Evolutionary conservation across 1,140 invertebrate genomes (phyloP).

Genomic region (Cydia splendana): DNA sequence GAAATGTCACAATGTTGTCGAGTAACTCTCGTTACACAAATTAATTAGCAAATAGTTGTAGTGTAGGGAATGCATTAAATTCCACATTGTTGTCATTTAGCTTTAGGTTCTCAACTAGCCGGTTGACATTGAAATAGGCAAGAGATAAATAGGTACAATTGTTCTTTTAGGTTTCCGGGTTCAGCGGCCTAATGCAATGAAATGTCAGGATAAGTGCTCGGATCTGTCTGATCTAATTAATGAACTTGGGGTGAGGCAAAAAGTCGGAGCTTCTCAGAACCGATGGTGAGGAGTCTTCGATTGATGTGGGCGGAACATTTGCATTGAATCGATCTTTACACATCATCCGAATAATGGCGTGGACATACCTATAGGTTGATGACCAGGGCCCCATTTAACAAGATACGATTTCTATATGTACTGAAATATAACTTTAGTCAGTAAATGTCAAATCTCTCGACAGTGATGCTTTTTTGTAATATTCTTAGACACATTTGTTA

Average conservation of each 20-base stretch:
- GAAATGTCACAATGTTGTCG: background rate
- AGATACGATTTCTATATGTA: background rate
- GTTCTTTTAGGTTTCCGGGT: constrained; percentile 63
- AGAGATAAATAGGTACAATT: constrained; percentile 36
- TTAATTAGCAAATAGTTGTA: background rate
- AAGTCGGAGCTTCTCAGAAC: constrained; percentile 52
- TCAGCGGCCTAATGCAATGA: constrained; percentile 56
- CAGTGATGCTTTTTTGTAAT: background rate
- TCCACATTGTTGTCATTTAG: background rate
- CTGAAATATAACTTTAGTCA: background rate
- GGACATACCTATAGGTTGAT: constrained; percentile 49
- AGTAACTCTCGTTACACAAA: too few relatives aligned
- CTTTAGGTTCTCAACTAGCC: background rate
- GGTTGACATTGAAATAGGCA: constrained; percentile 34
- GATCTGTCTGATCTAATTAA: constrained; percentile 69
- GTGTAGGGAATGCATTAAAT: background rate
- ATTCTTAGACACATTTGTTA: background rate
- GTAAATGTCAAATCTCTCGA: background rate
- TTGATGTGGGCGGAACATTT: constrained; percentile 69
- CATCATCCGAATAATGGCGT: constrained; percentile 61
- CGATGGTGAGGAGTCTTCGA: constrained; percentile 55
- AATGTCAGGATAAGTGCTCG: constrained; percentile 64
- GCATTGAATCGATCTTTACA: constrained; percentile 72
- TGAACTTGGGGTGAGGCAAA: constrained; percentile 52
- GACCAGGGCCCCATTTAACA: constrained; percentile 42